Conservation (phyloP, 2,888 invertebrate species). For the Pyrocoelia pectoralis region DNA sequence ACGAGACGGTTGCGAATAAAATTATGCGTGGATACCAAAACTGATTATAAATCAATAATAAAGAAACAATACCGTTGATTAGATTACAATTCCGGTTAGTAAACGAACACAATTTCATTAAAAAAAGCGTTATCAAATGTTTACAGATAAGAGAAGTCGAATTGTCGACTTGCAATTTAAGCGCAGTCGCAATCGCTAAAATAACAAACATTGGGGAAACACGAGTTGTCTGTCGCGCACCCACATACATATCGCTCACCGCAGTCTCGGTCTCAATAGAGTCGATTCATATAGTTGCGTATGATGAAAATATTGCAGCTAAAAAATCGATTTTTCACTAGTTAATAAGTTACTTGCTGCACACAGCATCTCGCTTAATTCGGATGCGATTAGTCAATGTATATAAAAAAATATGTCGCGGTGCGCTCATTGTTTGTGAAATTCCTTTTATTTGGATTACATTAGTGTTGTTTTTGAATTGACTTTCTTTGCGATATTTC, state of each 20-base stretch:
- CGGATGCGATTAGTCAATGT: slow-evolving; percentile 8
- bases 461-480: slow-evolving; percentile 1
- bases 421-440: background rate
- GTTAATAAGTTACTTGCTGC: slow-evolving; percentile 2
- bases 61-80: too few relatives aligned
- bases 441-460: background rate
- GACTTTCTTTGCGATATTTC: background rate
- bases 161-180: slow-evolving; percentile 11
- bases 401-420: background rate
- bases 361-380: slow-evolving; percentile 9
- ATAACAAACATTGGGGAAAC: slow-evolving; percentile 20
- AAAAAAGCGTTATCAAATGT: background rate
- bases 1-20: too few relatives aligned
- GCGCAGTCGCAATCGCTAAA: slow-evolving; percentile 24
- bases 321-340: background rate
- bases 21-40: too few relatives aligned
- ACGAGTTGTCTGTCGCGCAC: slow-evolving; percentile 25
- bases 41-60: too few relatives aligned
- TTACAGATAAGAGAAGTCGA: background rate
- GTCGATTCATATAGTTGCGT: slow-evolving; percentile 18
- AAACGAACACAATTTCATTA: background rate
- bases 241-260: background rate
- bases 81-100: too few relatives aligned
- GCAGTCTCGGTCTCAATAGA: slow-evolving; percentile 13
- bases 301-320: background rate